Evolutionary conservation across 2,113 vertebrate species (phyloP), one percentile per base, ranked within the genome.

Genomic region (Glareola pratincola): DNA sequence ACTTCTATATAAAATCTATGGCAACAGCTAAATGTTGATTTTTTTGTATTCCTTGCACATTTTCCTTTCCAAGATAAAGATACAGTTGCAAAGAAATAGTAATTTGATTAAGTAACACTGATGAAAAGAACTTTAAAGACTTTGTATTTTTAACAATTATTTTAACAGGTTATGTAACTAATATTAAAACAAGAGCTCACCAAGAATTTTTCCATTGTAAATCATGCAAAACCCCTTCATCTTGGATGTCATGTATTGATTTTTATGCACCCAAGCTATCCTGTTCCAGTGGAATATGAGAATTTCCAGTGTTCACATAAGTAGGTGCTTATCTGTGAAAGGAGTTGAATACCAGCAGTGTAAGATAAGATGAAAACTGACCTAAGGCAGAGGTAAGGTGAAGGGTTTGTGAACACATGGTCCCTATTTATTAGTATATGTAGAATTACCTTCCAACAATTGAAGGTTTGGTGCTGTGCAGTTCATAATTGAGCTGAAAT

Each of bases 401-500:
- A 83, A 81, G 14, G 3, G 20, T 92, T 45, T 87, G 9, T 51
- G 39, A 75, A 51, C 4, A 24, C 1, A 2, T 30, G 5, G 18
- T 59, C 6, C 6, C 16, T 9, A 22, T 17, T 47, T 68, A 77
- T 8, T 22, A 51, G 8, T 13, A 26, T 12, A 1, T 22, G 4
- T 8, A 34, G n/a, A 76, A 56, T 26, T 37, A 53, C 4, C 2
- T 74, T 74, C 2, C 51, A 72, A 15, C 4, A 47, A 3, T 14
- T 1, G 0, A 64, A 51, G 15, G 1, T 9, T 63, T 82, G 6
- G 6, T 39, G 47, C 10, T 41, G 4, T 12, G 8, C 8, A 12
- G 27, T 36, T 73, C 30, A 71, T 14, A 85, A 41, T 4, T 51
- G 10, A 54, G 17, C 8, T 88, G 48, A 64, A 69, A 32, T 47